phyloP scores from a whole-genome alignment of 2,888 invertebrate genomes.

The Aquatica leii region DNA sequence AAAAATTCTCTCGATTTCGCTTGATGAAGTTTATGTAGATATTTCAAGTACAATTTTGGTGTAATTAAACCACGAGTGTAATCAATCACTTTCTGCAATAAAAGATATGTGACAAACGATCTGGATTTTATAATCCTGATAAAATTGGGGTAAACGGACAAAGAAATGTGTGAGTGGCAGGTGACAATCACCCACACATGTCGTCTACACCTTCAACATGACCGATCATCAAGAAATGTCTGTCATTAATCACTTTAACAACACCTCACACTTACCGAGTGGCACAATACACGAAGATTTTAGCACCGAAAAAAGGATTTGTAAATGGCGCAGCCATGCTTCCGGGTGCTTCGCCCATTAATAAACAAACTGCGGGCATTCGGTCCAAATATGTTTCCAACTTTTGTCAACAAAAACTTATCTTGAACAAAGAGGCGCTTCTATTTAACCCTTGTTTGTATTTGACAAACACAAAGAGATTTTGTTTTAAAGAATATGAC shows the following conservation, averaged over 20 bases:
- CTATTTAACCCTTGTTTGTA: conserved; percentile 15
- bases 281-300: too few relatives aligned
- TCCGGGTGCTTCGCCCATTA: too few relatives aligned
- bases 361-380: too few relatives aligned
- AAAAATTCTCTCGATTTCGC: background rate
- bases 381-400: conserved; percentile 6
- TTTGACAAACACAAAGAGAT: too few relatives aligned
- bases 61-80: conserved; percentile 7
- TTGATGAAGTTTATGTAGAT: background rate
- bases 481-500: too few relatives aligned
- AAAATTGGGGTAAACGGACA: conserved; percentile 22
- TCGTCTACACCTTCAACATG: conserved; percentile 32
- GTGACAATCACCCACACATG: conserved; percentile 34
- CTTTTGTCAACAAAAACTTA: conserved; percentile 38
- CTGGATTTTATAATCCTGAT: conserved; percentile 18
- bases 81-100: conserved; percentile 17
- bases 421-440: conserved; percentile 25
- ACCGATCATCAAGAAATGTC: conserved; percentile 11
- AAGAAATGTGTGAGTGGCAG: conserved; percentile 27
- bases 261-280: too few relatives aligned
- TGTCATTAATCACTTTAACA: too few relatives aligned
- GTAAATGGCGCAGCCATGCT: too few relatives aligned
- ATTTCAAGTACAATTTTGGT: too few relatives aligned
- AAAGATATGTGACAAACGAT: conserved; percentile 32
- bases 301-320: too few relatives aligned